These are phyloP conservation scores for Rhabdomys pumilio DNA, from an alignment of 2,797 vertebrate genomes.

Conservation along the genomic window DNA sequence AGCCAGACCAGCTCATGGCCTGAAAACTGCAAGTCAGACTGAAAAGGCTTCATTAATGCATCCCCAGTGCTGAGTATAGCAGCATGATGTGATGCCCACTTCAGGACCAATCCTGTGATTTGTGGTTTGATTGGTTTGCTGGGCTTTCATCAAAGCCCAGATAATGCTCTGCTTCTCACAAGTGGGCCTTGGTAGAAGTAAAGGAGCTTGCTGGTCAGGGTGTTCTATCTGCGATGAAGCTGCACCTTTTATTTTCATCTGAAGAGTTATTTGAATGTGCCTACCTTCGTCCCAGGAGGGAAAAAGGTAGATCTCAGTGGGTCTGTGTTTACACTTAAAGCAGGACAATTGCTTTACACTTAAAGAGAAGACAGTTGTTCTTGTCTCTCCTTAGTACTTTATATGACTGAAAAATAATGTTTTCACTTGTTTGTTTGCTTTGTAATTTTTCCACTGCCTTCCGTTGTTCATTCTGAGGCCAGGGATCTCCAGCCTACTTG, in stretches of 20 bases:
- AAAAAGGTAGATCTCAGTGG: slow-evolving; percentile 53
- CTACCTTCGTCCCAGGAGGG: not conserved
- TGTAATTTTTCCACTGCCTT: slow-evolving; percentile 5
- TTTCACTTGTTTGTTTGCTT: not conserved
- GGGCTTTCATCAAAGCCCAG: slow-evolving; percentile 49
- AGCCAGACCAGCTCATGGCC: slow-evolving; percentile 73
- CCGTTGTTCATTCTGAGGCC: slow-evolving; percentile 28
- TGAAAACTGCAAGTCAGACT: slow-evolving; percentile 84
- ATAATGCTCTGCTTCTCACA: slow-evolving; percentile 52
- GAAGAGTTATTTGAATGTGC: slow-evolving; percentile 8
- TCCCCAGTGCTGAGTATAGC: slow-evolving; percentile 54
- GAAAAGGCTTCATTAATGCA: slow-evolving; percentile 76
- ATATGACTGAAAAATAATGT: slow-evolving; percentile 5
- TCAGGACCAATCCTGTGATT: slow-evolving; percentile 67
- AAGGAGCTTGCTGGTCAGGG: slow-evolving; percentile 39
- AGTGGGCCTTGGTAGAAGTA: slow-evolving; percentile 36
- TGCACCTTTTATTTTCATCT: slow-evolving; percentile 58
- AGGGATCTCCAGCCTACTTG: slow-evolving; percentile 20
- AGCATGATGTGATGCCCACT: slow-evolving; percentile 52
- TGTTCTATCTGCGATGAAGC: not conserved
- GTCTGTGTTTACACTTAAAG: not conserved
- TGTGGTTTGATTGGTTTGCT: slow-evolving; percentile 69
- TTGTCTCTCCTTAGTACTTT: slow-evolving; percentile 45
- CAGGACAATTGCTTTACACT: not conserved
- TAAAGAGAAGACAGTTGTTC: not conserved